Percentiles rank a stretch among this genome's conserved stretches.
Evolutionary conservation across 2,113 vertebrate species (phyloP).

Genomic region (Hiodon alosoides): DNA sequence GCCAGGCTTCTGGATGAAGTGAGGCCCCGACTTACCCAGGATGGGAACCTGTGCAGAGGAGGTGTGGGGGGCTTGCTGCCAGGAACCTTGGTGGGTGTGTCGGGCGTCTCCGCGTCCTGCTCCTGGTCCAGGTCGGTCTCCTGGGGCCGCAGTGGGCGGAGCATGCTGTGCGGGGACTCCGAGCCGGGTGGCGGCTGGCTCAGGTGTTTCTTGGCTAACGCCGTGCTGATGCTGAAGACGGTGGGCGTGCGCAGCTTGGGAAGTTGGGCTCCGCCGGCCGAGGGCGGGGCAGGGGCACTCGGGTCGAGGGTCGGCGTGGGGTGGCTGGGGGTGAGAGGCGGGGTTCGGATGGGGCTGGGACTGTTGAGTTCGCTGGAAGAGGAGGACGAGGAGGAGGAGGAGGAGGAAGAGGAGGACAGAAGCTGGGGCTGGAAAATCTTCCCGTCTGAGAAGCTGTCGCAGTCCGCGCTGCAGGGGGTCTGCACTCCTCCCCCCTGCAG

Average conservation of each 20-base stretch:
- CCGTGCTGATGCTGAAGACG: slow-evolving; percentile 60
- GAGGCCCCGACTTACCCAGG: slow-evolving; percentile 74
- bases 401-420: slow-evolving; percentile 32
- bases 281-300: slow-evolving; percentile 45
- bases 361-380: slow-evolving; percentile 71
- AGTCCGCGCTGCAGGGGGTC: slow-evolving; percentile 47
- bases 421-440: slow-evolving; percentile 81
- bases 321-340: slow-evolving; percentile 55
- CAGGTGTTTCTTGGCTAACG: slow-evolving; percentile 79
- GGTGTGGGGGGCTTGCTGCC: slow-evolving; percentile 84
- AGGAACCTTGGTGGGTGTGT: slow-evolving; percentile 45
- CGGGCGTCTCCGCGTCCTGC: slow-evolving; percentile 57
- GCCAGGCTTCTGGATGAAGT: too few species aligned
- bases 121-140: slow-evolving; percentile 78
- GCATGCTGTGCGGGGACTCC: slow-evolving; percentile 82
- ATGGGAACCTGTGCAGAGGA: slow-evolving; percentile 90
- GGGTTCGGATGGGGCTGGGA: slow-evolving; percentile 45
- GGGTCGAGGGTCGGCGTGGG: slow-evolving; percentile 55
- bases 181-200: slow-evolving; percentile 85
- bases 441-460: slow-evolving; percentile 76
- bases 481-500: slow-evolving; percentile 9
- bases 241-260: slow-evolving; percentile 70
- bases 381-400: slow-evolving; percentile 80
- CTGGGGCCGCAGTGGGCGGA: slow-evolving; percentile 75
- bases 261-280: slow-evolving; percentile 54